These are phyloP conservation scores for Podarcis cretensis DNA, from an alignment of 2,113 vertebrate genomes.

Conservation along the genomic window DNA sequence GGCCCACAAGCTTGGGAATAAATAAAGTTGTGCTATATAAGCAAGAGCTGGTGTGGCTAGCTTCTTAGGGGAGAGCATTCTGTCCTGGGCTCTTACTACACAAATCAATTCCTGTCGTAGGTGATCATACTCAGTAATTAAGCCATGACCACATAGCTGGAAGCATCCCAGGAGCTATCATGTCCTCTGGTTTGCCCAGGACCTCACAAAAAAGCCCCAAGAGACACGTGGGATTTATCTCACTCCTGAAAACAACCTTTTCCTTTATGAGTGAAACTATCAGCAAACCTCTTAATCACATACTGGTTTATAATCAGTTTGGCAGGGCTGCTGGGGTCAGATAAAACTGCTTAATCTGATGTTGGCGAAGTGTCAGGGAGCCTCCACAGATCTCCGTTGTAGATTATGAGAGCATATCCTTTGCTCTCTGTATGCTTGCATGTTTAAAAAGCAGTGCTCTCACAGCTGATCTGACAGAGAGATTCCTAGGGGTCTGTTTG, in stretches of 20 bases:
- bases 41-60: neutral
- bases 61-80: neutral
- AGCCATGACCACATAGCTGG: neutral
- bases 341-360: neutral
- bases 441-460: neutral
- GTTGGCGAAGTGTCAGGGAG: neutral
- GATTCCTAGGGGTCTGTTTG: too few species aligned
- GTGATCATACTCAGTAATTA: neutral
- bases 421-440: neutral
- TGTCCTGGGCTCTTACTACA: too few species aligned
- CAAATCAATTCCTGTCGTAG: neutral
- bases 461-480: too few species aligned
- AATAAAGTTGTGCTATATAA: neutral
- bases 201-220: neutral
- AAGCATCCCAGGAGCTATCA: neutral
- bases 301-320: neutral
- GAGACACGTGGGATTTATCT: neutral
- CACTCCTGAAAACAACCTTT: neutral
- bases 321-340: neutral
- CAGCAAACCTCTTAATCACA: neutral
- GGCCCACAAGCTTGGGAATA: neutral
- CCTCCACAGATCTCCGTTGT: neutral
- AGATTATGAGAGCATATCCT: neutral
- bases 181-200: neutral
- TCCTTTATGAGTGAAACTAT: neutral